These are phyloP conservation scores for Chiroxiphia lanceolata DNA, from an alignment of 2,797 vertebrate species.

Conservation along the genomic window DNA sequence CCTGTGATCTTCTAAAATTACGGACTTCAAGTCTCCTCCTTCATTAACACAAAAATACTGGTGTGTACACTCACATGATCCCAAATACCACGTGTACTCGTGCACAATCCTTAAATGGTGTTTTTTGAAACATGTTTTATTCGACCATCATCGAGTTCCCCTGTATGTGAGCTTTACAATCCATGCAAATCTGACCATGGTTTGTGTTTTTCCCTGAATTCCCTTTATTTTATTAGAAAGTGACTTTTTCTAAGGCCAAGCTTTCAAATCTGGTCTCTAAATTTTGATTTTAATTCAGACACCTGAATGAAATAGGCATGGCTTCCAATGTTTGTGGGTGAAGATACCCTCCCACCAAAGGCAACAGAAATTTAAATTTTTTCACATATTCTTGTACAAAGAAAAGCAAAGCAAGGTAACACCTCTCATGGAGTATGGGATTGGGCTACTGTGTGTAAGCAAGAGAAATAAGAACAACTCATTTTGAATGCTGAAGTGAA, in stretches of 20 bases:
- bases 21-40: constrained; percentile 34
- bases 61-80: background rate
- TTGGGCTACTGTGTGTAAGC: background rate
- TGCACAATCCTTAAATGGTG: background rate
- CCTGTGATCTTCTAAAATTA: constrained; percentile 41
- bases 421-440: background rate
- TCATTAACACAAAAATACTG: constrained; percentile 6
- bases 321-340: background rate
- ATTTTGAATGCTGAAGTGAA: background rate
- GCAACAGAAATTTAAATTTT: background rate
- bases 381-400: background rate
- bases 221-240: background rate
- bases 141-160: background rate
- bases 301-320: background rate
- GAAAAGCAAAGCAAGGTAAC: background rate
- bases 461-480: background rate
- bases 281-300: background rate
- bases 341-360: background rate
- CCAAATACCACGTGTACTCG: background rate
- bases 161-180: background rate
- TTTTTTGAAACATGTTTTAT: background rate
- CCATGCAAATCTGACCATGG: background rate
- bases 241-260: background rate
- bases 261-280: constrained; percentile 1
- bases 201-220: background rate